Base-by-base conservation (phyloP, 2,888 invertebrate genomes). In the Oxystoma pomonae region DNA sequence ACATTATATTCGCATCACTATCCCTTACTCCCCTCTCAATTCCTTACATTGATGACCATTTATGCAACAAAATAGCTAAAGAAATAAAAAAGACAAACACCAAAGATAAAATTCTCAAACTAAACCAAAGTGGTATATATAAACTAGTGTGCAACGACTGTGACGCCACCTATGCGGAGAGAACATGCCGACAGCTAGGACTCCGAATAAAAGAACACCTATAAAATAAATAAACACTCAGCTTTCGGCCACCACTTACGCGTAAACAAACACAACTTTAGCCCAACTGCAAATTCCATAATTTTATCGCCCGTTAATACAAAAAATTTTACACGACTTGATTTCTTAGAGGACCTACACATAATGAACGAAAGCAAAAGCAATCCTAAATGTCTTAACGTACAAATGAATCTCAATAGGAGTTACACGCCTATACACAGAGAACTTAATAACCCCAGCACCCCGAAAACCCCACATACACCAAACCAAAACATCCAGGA, bases 191-290 rank as follows among this genome's bases (percentile, higher is more conserved):
- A 60, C 60, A 55, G 19, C 35, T 50, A 20, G 55, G 50, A 49
- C 12, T 16, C 50, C 52, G 60, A 16, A 61, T 60, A 61, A 59
- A 57, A 51, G 9, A 20, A 61, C 61, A 64, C 35, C 35, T 35
- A n/a, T n/a, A 7, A 35, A 35, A 3, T 12, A 35, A 35, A 35
- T 7, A 3, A 35, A 35, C 12, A 35, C 3, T 35, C 35, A 35
- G 35, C 35, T 3, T 35, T 35, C 35, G 35, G 35, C 12, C 35
- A 35, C 35, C 35, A 35, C 35, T 35, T 35, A 12, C 35, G 35
- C 35, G 3, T 35, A 7, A 35, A 35, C 35, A 35, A 35, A 35
- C 3, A 35, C 12, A 35, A 35, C 35, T n/a, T n/a, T n/a, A n/a
- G n/a, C n/a, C n/a, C n/a, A n/a, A n/a, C n/a, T n/a, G n/a, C n/a